Percentiles rank a stretch among this genome's conserved stretches.
Conservation (phyloP, 2,113 vertebrate genomes). For the Talpa occidentalis region DNA sequence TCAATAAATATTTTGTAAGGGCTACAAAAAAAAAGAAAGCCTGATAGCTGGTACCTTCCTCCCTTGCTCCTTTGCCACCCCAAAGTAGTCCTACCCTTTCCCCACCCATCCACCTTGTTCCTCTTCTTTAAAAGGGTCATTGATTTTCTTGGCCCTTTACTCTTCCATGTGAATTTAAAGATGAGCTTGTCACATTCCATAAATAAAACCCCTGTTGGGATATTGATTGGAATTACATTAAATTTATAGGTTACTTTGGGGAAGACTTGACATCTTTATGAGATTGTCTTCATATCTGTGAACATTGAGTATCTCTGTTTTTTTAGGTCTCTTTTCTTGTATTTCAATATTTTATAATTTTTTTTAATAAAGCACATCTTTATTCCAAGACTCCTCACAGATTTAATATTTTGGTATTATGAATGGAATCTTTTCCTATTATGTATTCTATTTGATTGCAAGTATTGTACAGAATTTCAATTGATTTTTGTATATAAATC, state of each 20-base stretch:
- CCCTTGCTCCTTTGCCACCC: neutral
- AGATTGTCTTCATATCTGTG: neutral
- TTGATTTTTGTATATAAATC: slow-evolving; percentile 29
- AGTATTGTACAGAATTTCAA: slow-evolving; percentile 7
- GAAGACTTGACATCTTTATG: slow-evolving; percentile 17
- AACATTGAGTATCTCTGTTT: neutral
- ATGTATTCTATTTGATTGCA: slow-evolving; percentile 37
- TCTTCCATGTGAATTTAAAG: slow-evolving; percentile 19
- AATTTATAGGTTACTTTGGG: slow-evolving; percentile 43
- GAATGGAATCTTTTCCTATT: slow-evolving; percentile 20
- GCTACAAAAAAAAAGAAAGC: too few relatives aligned
- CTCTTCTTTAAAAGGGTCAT: neutral
- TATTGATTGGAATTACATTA: slow-evolving; percentile 59
- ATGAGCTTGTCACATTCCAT: slow-evolving; percentile 15
- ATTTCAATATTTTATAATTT: slow-evolving; percentile 44
- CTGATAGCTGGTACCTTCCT: neutral
- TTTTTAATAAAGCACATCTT: slow-evolving; percentile 1
- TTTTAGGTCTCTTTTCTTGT: neutral
- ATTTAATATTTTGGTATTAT: slow-evolving; percentile 38
- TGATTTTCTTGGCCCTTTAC: slow-evolving; percentile 31
- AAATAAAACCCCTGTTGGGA: slow-evolving; percentile 19
- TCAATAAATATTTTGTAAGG: too few relatives aligned
- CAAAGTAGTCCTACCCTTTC: neutral
- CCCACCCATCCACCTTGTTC: neutral
- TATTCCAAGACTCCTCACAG: slow-evolving; percentile 18